Base-by-base conservation (phyloP, 2,797 vertebrate genomes). In the Pseudomugil gertrudae region DNA sequence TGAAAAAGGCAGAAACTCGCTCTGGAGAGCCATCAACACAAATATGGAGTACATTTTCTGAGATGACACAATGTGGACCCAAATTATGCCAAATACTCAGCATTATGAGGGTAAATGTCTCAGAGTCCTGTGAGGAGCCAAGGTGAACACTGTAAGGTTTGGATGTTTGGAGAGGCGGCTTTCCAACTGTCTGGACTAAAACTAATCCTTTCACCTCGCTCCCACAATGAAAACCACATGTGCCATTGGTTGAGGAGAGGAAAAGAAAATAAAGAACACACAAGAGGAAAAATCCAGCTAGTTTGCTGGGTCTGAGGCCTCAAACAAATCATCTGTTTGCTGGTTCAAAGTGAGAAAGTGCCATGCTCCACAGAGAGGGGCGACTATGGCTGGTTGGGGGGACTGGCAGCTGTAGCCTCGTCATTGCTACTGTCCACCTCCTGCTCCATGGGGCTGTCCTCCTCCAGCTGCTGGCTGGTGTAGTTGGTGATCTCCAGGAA, bases 401-500 rank as follows among this genome's bases (percentile, higher is more conserved):
- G 93, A 84, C 90, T 90, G 61, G 85, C 59, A 0, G 86, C 79
- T 0, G 84, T 0, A 0, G 88, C 87, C 67, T 93, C 91, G 23
- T 94, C 93, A 15, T 94, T 94, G 93, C 95, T 95, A 87, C 96
- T 97, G 95, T 99, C 97, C 89, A 95, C 91, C 52, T 98, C 97
- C 84, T 95, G 96, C 74, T 98, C 96, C 95, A 98, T 94, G 43
- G 93, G 93, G 0, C 95, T 95, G 83, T 99, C 98, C 17, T 99
- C 97, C 0, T 99, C 97, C 55, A 98, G 93, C 69, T 96, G 95
- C 87, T 99, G 98, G 89, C 98, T 99, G 89, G 98, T 99, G 91
- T 97, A 99, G 92, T 98, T 96, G 74, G 95, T 97, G 84, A 99
- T 96, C 84, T 99, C 96, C 87, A 99, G 94, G 68, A 99, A 98